Base-by-base conservation (phyloP, 30 jellyfish, hydroid and myxozoan species). In the Sanderia malayensis region DNA sequence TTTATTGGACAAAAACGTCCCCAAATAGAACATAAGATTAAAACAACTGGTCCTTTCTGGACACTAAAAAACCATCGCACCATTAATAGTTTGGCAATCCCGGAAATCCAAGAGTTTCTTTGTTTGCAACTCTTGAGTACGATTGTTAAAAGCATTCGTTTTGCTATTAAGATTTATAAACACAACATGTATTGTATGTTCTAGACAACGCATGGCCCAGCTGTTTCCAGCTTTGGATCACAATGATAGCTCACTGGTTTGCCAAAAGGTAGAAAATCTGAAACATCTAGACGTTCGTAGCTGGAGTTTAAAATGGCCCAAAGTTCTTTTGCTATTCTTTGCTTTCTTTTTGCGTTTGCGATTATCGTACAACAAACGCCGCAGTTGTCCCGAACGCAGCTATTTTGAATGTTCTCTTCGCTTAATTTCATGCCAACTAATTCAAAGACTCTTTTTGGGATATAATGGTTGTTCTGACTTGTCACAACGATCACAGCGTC, bases 151-250 rank as follows among this genome's bases (percentile, higher is more conserved):
- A 49, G 11, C 18, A 19, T n/a, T n/a, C n/a, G n/a, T n/a, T n/a
- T n/a, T n/a, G n/a, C n/a, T n/a, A n/a, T n/a, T n/a, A n/a, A n/a
- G n/a, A n/a, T n/a, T n/a, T n/a, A n/a, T n/a, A n/a, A n/a, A n/a
- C n/a, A n/a, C n/a, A n/a, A n/a, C n/a, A n/a, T n/a, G n/a, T n/a
- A n/a, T n/a, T n/a, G n/a, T n/a, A n/a, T n/a, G n/a, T 52, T 26
- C 67, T 67, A 83, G 41, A 83, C 95, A 64, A 83, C 95, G 45
- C 95, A 83, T 13, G 95, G 95, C 20, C 95, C 95, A 2, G 95
- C 95, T 9, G 95, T 83, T 73, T 83, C 95, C 66, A 83, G 46
- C 76, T 83, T 83, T 37, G 95, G 95, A 46, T 83, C 95, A 31
- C 86, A 82, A 31, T 73, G 55, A 33, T 83, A 83, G 29, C 57